Conservation (phyloP, 2,797 vertebrate genomes). For the Muscicapa striata region DNA sequence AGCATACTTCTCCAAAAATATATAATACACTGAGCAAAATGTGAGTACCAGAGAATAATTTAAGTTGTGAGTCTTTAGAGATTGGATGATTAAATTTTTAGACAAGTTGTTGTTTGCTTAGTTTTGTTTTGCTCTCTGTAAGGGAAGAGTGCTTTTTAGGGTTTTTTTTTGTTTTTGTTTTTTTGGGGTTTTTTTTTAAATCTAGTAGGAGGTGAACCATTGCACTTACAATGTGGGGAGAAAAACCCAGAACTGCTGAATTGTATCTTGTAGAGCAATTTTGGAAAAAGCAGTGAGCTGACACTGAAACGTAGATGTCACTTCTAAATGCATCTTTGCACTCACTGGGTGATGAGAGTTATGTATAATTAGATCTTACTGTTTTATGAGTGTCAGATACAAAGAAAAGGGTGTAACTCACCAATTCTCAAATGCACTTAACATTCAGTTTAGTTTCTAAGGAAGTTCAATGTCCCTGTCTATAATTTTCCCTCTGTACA, state of each 20-base stretch:
- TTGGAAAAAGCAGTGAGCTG: not conserved
- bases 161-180: too few relatives aligned
- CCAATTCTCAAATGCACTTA: conserved; percentile 16
- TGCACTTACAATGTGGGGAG: not conserved
- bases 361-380: not conserved
- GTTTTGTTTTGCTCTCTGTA: not conserved
- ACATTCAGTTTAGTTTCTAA: not conserved
- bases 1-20: not conserved
- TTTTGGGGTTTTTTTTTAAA: not conserved
- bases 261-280: not conserved
- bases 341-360: not conserved
- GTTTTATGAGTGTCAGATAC: not conserved
- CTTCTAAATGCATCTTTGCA: not conserved
- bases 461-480: not conserved
- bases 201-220: not conserved
- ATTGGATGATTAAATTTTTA: not conserved
- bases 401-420: not conserved
- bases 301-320: not conserved
- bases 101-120: not conserved
- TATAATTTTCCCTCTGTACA: not conserved
- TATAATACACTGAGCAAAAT: not conserved
- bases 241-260: not conserved
- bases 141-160: not conserved
- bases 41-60: not conserved
- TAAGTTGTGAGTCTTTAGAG: not conserved